phyloP scores from a whole-genome alignment of 2,113 vertebrate species.

The Xenopus laevis region DNA sequence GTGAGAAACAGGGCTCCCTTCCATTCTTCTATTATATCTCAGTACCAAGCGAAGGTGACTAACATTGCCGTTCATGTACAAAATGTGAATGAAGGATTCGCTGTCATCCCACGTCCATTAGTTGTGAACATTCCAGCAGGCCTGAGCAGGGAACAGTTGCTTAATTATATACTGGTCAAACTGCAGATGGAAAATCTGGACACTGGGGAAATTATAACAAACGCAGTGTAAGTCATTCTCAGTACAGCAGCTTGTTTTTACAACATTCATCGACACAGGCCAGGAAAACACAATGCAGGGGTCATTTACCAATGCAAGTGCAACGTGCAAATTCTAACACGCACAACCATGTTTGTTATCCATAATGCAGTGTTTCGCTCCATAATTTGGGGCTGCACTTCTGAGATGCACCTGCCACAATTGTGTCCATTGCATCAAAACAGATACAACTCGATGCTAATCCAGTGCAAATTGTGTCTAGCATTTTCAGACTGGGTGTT shows the following conservation, averaged over 20 bases:
- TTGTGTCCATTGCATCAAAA: no score
- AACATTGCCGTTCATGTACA: conserved; percentile 68
- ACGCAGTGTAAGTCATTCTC: conserved; percentile 70
- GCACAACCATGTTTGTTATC: no score
- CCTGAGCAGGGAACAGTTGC: conserved; percentile 46
- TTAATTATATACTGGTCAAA: conserved; percentile 60
- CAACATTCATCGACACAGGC: no score
- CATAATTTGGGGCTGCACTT: no score
- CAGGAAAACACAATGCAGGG: no score
- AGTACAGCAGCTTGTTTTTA: not conserved
- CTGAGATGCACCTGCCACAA: no score
- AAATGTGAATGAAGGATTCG: conserved; percentile 73
- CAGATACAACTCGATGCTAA: no score
- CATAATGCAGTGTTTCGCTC: no score
- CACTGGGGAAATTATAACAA: conserved; percentile 70
- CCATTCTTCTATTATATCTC: conserved; percentile 64
- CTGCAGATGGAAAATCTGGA: conserved; percentile 76
- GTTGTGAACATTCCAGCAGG: conserved; percentile 63
- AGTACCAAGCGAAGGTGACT: conserved; percentile 57
- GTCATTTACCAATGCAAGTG: no score
- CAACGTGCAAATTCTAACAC: no score
- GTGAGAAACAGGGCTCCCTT: conserved; percentile 83
- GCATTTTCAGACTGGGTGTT: no score
- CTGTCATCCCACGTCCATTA: conserved; percentile 64
- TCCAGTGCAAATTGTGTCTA: no score